phyloP scores from a whole-genome alignment of 1,140 invertebrate genomes.

The Proctacanthus coquilletti region DNA sequence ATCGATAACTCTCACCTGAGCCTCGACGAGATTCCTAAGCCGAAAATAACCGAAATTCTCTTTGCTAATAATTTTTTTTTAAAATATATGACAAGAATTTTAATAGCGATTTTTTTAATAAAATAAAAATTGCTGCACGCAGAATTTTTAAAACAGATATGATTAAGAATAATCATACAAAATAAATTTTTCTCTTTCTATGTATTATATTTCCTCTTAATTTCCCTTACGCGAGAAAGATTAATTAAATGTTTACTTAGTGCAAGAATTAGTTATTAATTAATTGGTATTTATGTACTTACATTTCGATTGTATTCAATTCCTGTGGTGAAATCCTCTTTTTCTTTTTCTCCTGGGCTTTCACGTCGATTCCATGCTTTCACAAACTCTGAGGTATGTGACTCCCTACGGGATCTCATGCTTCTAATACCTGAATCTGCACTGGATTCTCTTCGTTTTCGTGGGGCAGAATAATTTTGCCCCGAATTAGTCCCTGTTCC shows the following conservation, averaged over 20 bases:
- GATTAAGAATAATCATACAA: too few relatives aligned
- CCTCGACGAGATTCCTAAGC: conserved; percentile 37
- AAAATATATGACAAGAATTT: too few relatives aligned
- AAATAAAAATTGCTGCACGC: too few relatives aligned
- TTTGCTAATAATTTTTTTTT: too few relatives aligned
- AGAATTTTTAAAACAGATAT: too few relatives aligned
- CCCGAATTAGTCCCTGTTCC: conserved; percentile 24
- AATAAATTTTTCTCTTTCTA: too few relatives aligned
- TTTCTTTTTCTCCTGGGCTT: conserved; percentile 30
- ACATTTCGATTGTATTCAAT: conserved; percentile 2
- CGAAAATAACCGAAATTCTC: too few relatives aligned
- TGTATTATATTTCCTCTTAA: too few relatives aligned
- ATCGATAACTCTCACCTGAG: conserved; percentile 44
- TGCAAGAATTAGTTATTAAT: too few relatives aligned
- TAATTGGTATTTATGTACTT: not conserved
- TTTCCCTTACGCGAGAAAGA: too few relatives aligned
- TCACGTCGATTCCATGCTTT: conserved; percentile 47
- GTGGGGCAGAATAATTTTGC: conserved; percentile 34
- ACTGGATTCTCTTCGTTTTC: conserved; percentile 62
- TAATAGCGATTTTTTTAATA: too few relatives aligned
- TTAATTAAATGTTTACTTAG: too few relatives aligned
- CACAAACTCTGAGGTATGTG: conserved; percentile 55
- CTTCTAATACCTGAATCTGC: conserved; percentile 69
- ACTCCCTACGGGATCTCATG: conserved; percentile 53
- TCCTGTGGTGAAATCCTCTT: conserved; percentile 7